Evolutionary conservation across 2,797 vertebrate species (phyloP), one percentile per base, ranked within the genome.

Genomic region (Eulemur mongoz): DNA sequence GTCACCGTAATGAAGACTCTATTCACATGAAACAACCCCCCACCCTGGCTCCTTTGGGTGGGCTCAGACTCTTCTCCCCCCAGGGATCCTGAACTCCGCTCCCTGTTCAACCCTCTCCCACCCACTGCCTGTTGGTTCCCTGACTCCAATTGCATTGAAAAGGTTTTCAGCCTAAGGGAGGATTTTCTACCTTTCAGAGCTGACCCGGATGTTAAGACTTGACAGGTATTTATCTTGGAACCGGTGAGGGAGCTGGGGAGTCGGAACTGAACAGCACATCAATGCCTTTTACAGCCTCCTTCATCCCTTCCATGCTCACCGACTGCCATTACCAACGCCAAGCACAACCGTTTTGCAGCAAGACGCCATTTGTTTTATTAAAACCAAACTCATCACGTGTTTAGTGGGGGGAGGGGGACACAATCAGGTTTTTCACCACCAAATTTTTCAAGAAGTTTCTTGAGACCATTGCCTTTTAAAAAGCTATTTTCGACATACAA

Each of bases 1-100:
- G 98, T 99, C 96, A 98, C 98, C 38, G 96, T 99, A 81, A 84
- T 97, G 92, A 99, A 98, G 96, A 57, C 98, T 91, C 97, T 99
- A 25, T 99, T 99, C 98, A 99, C 99, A 97, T 99, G 99, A 99
- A 98, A 94, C 92, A 79, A 79, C 65, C 92, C 17, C 40, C 52
- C 22, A 50, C 48, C 83, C 43, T 2, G 43, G 79, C 82, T 95
- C 92, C 96, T 96, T 84, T 90, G 96, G 72, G 91, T 95, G 94
- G 78, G 75, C 97, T 97, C 89, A 25, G 95, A 97, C 94, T 98
- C 97, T 95, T 85, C 97, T 98, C 96, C 97, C 97, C 78, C 95
- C 97, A 72, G 94, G 92, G 95, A 96, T 88, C 67, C 82, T 72
- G 88, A 72, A 97, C 78, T 96, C 94, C 95, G 93, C 98, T 97